Conservation (phyloP, 2,797 vertebrate species). For the Pterois miles region DNA sequence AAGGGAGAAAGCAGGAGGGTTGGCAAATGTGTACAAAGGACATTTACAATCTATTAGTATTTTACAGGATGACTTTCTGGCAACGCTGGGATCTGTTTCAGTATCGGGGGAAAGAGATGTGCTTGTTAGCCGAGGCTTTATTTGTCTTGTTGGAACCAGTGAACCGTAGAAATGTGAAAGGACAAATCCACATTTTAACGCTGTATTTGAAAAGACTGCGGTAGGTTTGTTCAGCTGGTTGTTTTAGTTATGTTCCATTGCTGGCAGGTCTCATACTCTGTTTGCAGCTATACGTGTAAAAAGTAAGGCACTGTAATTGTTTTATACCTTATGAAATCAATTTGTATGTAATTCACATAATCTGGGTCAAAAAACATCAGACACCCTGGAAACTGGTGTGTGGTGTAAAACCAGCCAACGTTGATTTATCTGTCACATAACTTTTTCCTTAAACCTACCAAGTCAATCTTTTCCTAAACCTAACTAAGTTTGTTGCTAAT, state of each 20-base stretch:
- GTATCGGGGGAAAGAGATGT: background rate
- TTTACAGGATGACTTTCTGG: conserved; percentile 30
- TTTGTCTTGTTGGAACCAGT: conserved; percentile 19
- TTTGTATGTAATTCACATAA: too few species aligned
- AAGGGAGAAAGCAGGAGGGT: conserved; percentile 12
- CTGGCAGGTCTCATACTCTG: too few species aligned
- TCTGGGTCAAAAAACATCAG: too few species aligned
- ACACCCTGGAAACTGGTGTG: too few species aligned
- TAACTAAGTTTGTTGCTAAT: too few species aligned
- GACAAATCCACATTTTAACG: background rate
- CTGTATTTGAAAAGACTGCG: background rate
- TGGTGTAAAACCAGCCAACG: too few species aligned
- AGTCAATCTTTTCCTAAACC: too few species aligned
- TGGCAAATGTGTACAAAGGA: conserved; percentile 14
- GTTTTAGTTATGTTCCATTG: background rate
- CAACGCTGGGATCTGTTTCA: conserved; percentile 25
- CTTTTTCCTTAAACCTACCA: too few species aligned
- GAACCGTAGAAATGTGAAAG: background rate
- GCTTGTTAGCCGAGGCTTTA: conserved; percentile 13
- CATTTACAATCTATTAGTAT: conserved; percentile 30
- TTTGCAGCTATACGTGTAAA: too few species aligned
- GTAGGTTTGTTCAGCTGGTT: background rate
- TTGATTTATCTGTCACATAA: too few species aligned
- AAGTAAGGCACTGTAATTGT: too few species aligned
- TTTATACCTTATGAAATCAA: too few species aligned